phyloP scores from a whole-genome alignment of 2,797 vertebrate genomes.

The Gymnothorax reevesii region DNA sequence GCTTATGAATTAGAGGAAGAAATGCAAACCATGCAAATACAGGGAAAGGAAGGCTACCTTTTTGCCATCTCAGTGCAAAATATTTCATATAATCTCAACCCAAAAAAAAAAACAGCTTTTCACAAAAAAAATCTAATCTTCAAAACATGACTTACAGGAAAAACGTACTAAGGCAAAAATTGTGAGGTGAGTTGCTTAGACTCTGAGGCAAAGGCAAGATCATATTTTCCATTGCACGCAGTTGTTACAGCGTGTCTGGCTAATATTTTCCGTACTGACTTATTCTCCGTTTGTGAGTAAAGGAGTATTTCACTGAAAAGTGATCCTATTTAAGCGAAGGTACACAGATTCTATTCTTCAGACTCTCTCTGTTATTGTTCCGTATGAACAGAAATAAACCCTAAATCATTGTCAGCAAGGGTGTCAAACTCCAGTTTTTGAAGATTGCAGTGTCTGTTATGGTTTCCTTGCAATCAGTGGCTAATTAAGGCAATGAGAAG shows the following conservation, averaged over 20 bases:
- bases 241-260: neutral
- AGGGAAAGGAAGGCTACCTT: no score
- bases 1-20: no score
- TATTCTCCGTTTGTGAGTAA: neutral
- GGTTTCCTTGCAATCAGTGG: no score
- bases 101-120: neutral
- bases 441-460: neutral
- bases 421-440: neutral
- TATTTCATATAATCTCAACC: neutral
- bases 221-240: conserved; percentile 9
- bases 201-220: neutral
- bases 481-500: no score
- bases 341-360: neutral
- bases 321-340: conserved; percentile 6
- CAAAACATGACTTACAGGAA: neutral
- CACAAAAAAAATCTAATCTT: neutral
- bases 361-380: neutral
- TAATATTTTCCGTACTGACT: neutral
- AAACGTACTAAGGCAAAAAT: neutral
- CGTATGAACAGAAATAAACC: conserved; percentile 4
- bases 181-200: neutral
- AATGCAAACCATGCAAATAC: no score
- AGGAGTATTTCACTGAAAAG: conserved; percentile 4
- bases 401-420: neutral
- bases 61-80: neutral